These are phyloP conservation scores for Microctenopoma lineatum DNA, from an alignment of 2,797 vertebrate species.

Conservation along the genomic window DNA sequence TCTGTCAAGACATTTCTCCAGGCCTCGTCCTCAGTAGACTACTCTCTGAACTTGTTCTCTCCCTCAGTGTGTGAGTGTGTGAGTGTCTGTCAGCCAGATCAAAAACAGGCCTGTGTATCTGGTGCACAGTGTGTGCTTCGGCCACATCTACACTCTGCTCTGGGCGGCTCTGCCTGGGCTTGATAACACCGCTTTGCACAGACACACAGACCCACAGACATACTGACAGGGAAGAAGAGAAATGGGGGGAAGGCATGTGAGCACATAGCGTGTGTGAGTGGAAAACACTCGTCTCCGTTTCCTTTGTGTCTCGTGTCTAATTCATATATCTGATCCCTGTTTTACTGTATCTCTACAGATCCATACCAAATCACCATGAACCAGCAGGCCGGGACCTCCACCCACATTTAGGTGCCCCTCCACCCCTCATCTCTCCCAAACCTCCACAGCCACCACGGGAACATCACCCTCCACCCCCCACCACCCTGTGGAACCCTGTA, in stretches of 20 bases:
- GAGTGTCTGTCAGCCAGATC: constrained; percentile 49
- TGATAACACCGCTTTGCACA: constrained; percentile 71
- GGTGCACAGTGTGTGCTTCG: constrained; percentile 69
- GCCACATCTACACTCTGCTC: constrained; percentile 69
- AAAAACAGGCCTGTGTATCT: constrained; percentile 67
- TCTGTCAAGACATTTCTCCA: constrained; percentile 41
- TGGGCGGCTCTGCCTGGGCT: constrained; percentile 69
- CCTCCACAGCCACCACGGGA: constrained; percentile 86
- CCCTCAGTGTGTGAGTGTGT: background rate
- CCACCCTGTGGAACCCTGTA: constrained; percentile 95
- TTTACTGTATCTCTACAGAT: constrained; percentile 74
- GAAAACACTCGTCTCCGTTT: constrained; percentile 18
- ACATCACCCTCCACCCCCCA: constrained; percentile 85
- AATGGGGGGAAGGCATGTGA: constrained; percentile 22
- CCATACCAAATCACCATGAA: constrained; percentile 88
- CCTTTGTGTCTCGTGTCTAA: constrained; percentile 27
- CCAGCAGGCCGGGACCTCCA: constrained; percentile 85
- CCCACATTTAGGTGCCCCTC: constrained; percentile 92
- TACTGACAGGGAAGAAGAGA: constrained; percentile 45
- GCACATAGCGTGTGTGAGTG: constrained; percentile 5
- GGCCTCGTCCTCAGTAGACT: constrained; percentile 31
- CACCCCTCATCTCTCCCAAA: constrained; percentile 96
- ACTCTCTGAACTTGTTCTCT: constrained; percentile 21
- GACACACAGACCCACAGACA: constrained; percentile 44
- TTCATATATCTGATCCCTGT: constrained; percentile 11